Conservation (phyloP, 1,140 invertebrate genomes). For the Acromyrmex heyeri region DNA sequence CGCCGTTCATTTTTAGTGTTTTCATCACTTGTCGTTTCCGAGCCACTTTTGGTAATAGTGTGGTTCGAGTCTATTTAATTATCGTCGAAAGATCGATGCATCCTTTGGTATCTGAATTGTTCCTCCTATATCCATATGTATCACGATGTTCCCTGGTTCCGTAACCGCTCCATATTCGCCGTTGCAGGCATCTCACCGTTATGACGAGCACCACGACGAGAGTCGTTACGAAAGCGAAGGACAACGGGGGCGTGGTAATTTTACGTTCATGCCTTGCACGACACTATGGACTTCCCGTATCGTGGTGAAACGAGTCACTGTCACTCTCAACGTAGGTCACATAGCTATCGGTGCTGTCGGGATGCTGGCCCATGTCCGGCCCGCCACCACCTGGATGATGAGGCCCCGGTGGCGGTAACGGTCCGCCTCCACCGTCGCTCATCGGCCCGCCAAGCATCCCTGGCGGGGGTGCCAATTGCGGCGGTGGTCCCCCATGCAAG, state of each 20-base stretch:
- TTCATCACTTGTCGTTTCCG: neutral
- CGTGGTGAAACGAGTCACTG: conserved; percentile 88
- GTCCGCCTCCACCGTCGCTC: conserved; percentile 80
- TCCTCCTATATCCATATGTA: neutral
- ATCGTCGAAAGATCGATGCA: conserved; percentile 35
- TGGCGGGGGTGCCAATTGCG: conserved; percentile 84
- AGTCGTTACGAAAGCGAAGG: conserved; percentile 69
- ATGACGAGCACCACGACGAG: conserved; percentile 53
- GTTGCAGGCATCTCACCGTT: conserved; percentile 51
- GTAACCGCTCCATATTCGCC: conserved; percentile 14
- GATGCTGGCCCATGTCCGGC: conserved; percentile 88
- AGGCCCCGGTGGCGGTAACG: conserved; percentile 87
- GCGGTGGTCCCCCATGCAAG: conserved; percentile 88
- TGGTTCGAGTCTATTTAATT: conserved; percentile 9
- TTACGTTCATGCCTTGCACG: conserved; percentile 70
- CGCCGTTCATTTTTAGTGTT: neutral
- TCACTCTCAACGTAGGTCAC: conserved; percentile 96
- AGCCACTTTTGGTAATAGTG: neutral
- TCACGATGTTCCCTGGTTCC: neutral
- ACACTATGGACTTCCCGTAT: conserved; percentile 89
- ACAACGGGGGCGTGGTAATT: conserved; percentile 27
- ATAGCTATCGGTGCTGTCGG: conserved; percentile 95
- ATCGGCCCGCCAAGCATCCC: conserved; percentile 83
- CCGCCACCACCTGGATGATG: conserved; percentile 86
- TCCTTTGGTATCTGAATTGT: conserved; percentile 43